Base-by-base conservation (phyloP, 2,888 invertebrate species). In the Hypselothyrea guttata region DNA sequence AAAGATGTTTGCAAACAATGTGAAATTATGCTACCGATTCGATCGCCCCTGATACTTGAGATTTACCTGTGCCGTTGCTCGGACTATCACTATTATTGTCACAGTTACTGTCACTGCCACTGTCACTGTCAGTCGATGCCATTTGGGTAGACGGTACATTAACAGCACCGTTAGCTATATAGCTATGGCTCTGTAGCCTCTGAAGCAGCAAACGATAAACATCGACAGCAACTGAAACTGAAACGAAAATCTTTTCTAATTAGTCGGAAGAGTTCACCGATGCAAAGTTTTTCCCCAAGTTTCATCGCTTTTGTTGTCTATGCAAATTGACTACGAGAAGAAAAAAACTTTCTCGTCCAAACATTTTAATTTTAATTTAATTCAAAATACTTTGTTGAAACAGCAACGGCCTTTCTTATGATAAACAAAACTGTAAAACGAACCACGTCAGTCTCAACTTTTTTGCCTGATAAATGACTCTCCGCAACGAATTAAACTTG, bases 261-360 rank as follows among this genome's bases (percentile, higher is more conserved):
- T 68, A 72, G 72, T 70, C 69, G 51, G 33, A n/a, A 59, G 65
- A 57, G 53, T 48, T 68, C 56, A 56, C 54, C 61, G 75, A 75
- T 72, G 71, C 77, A 81, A 64, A 71, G 72, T 72, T 77, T 78
- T 73, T 64, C 62, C 67, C 71, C 48, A 38, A 22, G 45, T 60
- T 59, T 57, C 49, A 51, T 67, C 48, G 71, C 69, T 72, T 68
- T 70, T 72, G 71, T 65, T 68, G 66, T 60, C 37, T 82, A 79
- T 79, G 78, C 78, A 78, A 79, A 79, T 79, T 65, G 66, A 59
- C 27, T 46, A 59, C 46, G 33, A 47, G 28, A 34, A 41, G 4
- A 49, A 75, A 72, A 71, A 65, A 74, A 74, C 81, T 82, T 82
- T 82, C 81, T 71, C 79, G 61, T 42, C 71, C 64, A 78, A 75